Conservation (phyloP, 1,140 invertebrate genomes). For the Anastrepha obliqua region DNA sequence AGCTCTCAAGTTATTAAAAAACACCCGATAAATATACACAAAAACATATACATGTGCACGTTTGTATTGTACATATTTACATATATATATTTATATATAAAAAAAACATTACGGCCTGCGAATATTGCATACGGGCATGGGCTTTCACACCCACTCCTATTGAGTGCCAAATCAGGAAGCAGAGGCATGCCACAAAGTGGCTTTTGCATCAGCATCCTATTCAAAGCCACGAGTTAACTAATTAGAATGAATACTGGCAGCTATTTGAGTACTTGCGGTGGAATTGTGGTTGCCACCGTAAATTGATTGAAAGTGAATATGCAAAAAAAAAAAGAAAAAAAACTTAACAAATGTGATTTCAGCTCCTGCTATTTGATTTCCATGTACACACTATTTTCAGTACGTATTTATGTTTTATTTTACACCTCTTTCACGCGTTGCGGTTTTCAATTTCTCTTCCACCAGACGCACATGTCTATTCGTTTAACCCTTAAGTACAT, state of each 20-base stretch:
- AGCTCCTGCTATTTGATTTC: not conserved
- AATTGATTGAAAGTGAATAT: not conserved
- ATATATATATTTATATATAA: too few relatives aligned
- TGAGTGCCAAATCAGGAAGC: slow-evolving; percentile 4
- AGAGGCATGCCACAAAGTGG: slow-evolving; percentile 34
- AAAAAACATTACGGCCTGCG: not conserved
- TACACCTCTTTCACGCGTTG: slow-evolving; percentile 7
- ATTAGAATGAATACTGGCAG: slow-evolving; percentile 24
- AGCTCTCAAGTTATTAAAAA: too few relatives aligned
- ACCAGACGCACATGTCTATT: slow-evolving; percentile 20
- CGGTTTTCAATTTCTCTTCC: not conserved
- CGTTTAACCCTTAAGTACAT: slow-evolving; percentile 48
- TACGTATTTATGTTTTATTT: not conserved
- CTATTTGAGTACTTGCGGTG: not conserved
- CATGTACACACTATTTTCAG: not conserved
- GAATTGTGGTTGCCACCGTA: not conserved
- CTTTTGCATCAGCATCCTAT: not conserved
- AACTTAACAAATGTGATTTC: not conserved
- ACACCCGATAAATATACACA: not conserved
- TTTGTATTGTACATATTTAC: not conserved
- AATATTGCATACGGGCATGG: not conserved
- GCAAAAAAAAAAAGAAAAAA: not conserved
- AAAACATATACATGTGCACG: not conserved
- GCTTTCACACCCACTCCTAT: not conserved
- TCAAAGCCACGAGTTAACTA: slow-evolving; percentile 36